A percentile compares a stretch with the other conserved stretches of the same genome.
Evolutionary conservation across 1,140 invertebrate species (phyloP).

Genomic region (Triops cancriformis): DNA sequence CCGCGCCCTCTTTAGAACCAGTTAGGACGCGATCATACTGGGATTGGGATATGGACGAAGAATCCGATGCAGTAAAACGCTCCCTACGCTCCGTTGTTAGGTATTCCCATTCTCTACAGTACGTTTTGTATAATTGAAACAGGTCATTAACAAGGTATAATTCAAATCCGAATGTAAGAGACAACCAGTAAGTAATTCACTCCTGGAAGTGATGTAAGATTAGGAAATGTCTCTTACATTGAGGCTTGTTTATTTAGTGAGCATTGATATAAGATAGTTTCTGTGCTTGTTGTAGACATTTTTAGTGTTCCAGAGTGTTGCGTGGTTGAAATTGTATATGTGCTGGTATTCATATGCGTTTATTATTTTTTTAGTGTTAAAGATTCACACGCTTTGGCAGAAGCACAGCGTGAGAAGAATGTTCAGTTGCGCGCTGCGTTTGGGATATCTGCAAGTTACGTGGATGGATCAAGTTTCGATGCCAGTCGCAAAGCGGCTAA

Average conservation of each 20-base stretch:
- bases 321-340: neutral
- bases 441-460: slow-evolving; percentile 85
- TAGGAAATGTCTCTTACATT: no score
- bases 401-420: slow-evolving; percentile 95
- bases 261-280: neutral
- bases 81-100: neutral
- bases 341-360: slow-evolving; percentile 17
- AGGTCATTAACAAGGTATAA: no score
- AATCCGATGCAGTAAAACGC: neutral
- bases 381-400: slow-evolving; percentile 90
- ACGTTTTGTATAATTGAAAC: neutral
- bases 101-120: neutral
- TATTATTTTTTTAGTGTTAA: slow-evolving; percentile 59
- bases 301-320: neutral
- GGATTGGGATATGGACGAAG: slow-evolving; percentile 2
- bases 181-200: no score
- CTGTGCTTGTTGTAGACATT: neutral
- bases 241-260: no score
- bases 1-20: neutral
- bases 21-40: neutral
- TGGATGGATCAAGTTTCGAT: slow-evolving; percentile 88
- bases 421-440: slow-evolving; percentile 83
- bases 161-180: no score
- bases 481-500: slow-evolving; percentile 56
- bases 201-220: no score